Conservation (phyloP, 2,797 vertebrate genomes). For the Sparus aurata region DNA sequence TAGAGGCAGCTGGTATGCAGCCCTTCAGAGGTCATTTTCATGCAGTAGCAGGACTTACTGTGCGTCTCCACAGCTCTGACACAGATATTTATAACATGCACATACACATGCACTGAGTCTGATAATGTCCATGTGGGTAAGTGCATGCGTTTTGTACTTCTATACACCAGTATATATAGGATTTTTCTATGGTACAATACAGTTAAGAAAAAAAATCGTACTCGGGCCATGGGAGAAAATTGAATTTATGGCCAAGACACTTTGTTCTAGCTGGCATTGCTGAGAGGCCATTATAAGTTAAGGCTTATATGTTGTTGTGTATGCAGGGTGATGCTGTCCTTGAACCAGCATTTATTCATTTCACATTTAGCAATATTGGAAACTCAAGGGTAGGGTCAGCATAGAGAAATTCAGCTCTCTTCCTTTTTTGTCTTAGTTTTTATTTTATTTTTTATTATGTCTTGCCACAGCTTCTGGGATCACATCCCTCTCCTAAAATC, state of each 20-base stretch:
- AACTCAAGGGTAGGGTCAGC: slow-evolving; percentile 26
- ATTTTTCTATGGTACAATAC: slow-evolving; percentile 53
- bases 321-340: slow-evolving; percentile 63
- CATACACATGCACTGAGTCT: slow-evolving; percentile 51
- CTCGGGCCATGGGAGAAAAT: slow-evolving; percentile 65
- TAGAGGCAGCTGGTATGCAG: slow-evolving; percentile 9
- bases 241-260: slow-evolving; percentile 64
- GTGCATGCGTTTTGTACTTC: slow-evolving; percentile 66
- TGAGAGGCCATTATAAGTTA: slow-evolving; percentile 70
- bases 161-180: slow-evolving; percentile 56
- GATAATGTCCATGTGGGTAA: slow-evolving; percentile 56
- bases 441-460: slow-evolving; percentile 29
- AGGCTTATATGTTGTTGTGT: slow-evolving; percentile 55
- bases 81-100: slow-evolving; percentile 66
- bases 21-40: slow-evolving; percentile 44
- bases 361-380: slow-evolving; percentile 45
- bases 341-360: slow-evolving; percentile 58
- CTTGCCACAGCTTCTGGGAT: slow-evolving; percentile 56
- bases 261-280: slow-evolving; percentile 63
- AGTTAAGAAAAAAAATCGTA: slow-evolving; percentile 62
- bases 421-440: slow-evolving; percentile 30
- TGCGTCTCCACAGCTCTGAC: slow-evolving; percentile 49
- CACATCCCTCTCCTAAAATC: slow-evolving; percentile 34
- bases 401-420: slow-evolving; percentile 27
- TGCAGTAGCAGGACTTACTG: slow-evolving; percentile 34